phyloP scores from a whole-genome alignment of 2,113 vertebrate species.

The Macrotus californicus region DNA sequence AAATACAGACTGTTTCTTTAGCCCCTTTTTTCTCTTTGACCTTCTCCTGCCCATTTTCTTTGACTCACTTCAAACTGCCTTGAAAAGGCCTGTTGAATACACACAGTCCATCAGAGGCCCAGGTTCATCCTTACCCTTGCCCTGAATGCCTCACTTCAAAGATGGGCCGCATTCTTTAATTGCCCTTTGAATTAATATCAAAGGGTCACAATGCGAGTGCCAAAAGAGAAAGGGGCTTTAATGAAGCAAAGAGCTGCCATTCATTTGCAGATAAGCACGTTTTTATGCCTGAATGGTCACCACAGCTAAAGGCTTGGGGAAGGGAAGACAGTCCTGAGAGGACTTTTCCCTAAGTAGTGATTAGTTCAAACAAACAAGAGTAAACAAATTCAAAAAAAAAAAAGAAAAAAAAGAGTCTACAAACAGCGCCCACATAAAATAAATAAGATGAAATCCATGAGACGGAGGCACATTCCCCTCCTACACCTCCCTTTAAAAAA shows the following conservation, averaged over 20 bases:
- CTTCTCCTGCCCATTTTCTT: constrained; percentile 99
- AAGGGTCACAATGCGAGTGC: constrained; percentile 99
- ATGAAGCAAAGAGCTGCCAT: constrained; percentile 99
- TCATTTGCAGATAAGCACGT: constrained; percentile 99
- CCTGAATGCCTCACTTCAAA: constrained; percentile 98
- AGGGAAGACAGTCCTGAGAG: constrained; percentile 56
- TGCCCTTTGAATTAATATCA: constrained; percentile 99
- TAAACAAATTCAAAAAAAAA: constrained; percentile 80
- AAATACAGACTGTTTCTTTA: constrained; percentile 98
- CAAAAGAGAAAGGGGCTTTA: constrained; percentile 99
- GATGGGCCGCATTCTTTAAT: constrained; percentile 99
- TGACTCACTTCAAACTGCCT: constrained; percentile 98
- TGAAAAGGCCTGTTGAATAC: constrained; percentile 95
- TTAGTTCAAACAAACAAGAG: constrained; percentile 88
- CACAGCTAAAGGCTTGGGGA: constrained; percentile 78
- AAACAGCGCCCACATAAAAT: constrained; percentile 75
- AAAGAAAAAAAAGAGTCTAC: constrained; percentile 70
- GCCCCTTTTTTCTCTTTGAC: constrained; percentile 99
- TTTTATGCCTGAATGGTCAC: constrained; percentile 89
- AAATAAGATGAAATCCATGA: constrained; percentile 56
- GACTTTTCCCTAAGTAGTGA: constrained; percentile 79
- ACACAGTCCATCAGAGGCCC: constrained; percentile 96
- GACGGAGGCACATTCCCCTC: background rate
- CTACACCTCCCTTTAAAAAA: background rate
- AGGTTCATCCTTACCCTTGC: constrained; percentile 95